Evolutionary conservation across 2,888 invertebrate species (phyloP).

Genomic region (Zelleria hepariella): DNA sequence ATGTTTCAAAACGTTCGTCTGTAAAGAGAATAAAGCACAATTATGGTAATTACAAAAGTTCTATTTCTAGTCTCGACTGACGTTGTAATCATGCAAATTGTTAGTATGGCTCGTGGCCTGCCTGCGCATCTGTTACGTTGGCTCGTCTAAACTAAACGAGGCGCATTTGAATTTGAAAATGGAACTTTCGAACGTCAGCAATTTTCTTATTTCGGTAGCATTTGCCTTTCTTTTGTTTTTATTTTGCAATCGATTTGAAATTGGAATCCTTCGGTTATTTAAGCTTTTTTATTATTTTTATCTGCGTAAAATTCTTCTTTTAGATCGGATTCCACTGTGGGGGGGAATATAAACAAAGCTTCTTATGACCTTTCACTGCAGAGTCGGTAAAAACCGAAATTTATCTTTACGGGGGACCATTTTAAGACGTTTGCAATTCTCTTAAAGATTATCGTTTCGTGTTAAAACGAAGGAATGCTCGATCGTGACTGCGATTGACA

Average conservation of each 20-base stretch:
- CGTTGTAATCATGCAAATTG: slow-evolving; percentile 17
- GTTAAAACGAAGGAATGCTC: slow-evolving; percentile 7
- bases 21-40: slow-evolving; percentile 6
- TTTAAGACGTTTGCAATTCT: neutral
- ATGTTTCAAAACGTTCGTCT: neutral
- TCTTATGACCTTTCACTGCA: neutral
- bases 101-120: slow-evolving; percentile 10
- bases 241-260: neutral
- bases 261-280: neutral
- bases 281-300: neutral
- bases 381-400: neutral
- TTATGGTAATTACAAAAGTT: slow-evolving; percentile 14
- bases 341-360: neutral
- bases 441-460: neutral
- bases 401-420: neutral
- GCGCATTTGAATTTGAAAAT: neutral
- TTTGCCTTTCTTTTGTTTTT: neutral
- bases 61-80: slow-evolving; percentile 7
- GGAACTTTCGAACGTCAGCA: neutral
- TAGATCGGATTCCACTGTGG: neutral
- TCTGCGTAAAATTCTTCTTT: neutral
- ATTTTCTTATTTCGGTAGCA: neutral
- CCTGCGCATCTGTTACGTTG: slow-evolving; percentile 5
- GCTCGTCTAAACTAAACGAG: neutral
- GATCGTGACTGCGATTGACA: slow-evolving; percentile 18